Percentiles rank a stretch among this genome's conserved stretches.
Evolutionary conservation across 2,797 vertebrate species (phyloP).

Genomic region (Acipenser transmontanus): DNA sequence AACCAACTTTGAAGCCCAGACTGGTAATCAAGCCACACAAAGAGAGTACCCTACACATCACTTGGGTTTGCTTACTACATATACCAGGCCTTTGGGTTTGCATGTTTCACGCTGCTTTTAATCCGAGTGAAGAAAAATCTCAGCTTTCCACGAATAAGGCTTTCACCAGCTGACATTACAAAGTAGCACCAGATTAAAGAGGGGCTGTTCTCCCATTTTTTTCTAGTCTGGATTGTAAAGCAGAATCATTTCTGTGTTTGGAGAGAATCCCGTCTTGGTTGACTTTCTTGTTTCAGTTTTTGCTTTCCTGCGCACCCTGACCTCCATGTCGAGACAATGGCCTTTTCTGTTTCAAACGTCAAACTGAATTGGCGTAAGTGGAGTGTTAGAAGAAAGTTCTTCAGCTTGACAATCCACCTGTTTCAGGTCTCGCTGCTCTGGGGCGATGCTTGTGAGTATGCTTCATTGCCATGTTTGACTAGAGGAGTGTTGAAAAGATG

Average conservation of each 20-base stretch:
- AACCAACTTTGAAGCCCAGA: slow-evolving; percentile 5
- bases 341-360: too few species aligned
- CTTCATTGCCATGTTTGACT: too few species aligned
- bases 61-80: slow-evolving; percentile 27
- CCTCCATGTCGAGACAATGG: too few species aligned
- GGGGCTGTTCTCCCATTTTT: slow-evolving; percentile 37
- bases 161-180: slow-evolving; percentile 67
- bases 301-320: too few species aligned
- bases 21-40: slow-evolving; percentile 29
- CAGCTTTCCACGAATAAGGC: slow-evolving; percentile 58
- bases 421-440: too few species aligned
- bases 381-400: too few species aligned
- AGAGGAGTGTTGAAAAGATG: too few species aligned
- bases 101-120: slow-evolving; percentile 62
- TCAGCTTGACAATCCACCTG: too few species aligned
- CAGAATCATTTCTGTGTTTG: slow-evolving; percentile 32
- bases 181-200: slow-evolving; percentile 48
- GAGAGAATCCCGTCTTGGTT: slow-evolving; percentile 28
- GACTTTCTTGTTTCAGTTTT: too few species aligned
- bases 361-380: too few species aligned
- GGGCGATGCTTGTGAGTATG: too few species aligned
- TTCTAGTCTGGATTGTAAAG: slow-evolving; percentile 36
- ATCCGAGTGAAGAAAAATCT: slow-evolving; percentile 46
- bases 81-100: slow-evolving; percentile 40
- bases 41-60: slow-evolving; percentile 30